Base-by-base conservation (phyloP, 2,113 vertebrate species). In the Plectropomus leopardus region DNA sequence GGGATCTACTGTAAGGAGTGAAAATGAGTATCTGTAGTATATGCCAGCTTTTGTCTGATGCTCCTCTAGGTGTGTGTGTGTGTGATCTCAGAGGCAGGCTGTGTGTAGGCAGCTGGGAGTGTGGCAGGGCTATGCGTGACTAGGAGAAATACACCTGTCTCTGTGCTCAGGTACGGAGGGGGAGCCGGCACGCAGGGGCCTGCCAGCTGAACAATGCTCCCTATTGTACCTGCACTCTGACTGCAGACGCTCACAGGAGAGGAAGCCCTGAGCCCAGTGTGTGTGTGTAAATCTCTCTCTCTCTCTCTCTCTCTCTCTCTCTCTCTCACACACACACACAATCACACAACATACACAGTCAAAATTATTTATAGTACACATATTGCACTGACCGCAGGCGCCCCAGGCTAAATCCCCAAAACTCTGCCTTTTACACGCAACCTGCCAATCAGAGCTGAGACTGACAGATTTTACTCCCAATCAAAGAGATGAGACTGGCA, bases 71-170 rank as follows among this genome's bases (percentile, higher is more conserved):
- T 76, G 58, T 63, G 83, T 6, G 75, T 53, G 72, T 76, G 80
- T 34, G 53, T 42, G 53, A 76, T 80, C 72, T 84, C 72, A 61
- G 78, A 61, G 50, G 81, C 59, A 83, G 57, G 76, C 42, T 68
- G 72, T 53, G 78, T 90, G 90, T 72, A 88, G 82, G 92, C 90
- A 93, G 88, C 76, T 86, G 90, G 85, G 89, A 91, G 92, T 91
- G 87, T 91, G 89, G 87, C 90, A 82, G 88, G 69, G 91, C 92
- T 95, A 82, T 92, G 95, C 95, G 95, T 95, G 95, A 95, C 87
- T 93, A 94, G 93, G 83, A 90, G 89, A 91, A 95, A 95, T 96
- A 95, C 96, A 97, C 96, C 96, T 97, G 96, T 96, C 95, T 95
- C 92, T 83, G 93, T 89, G 92, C 63, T 89, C 94, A 96, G 95